Base-by-base conservation (phyloP, 2,888 invertebrate species). In the Cremastinae sp. region DNA sequence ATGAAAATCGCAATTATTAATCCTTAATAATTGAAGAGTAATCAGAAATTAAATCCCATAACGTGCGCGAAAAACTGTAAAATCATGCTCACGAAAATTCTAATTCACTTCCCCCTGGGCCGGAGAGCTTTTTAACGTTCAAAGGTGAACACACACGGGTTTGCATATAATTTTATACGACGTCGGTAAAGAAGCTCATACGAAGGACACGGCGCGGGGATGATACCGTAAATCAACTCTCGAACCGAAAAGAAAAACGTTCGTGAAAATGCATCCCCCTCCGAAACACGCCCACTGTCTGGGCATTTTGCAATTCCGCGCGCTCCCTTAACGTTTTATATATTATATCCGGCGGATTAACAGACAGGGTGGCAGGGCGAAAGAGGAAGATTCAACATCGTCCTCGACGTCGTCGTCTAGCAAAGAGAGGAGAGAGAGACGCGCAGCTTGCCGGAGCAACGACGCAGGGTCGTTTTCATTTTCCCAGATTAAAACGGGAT, bases 401-500 rank as follows among this genome's bases (percentile, higher is more conserved):
- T 70, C 65, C 65, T 71, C 55, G 70, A 62, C 53, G 43, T 51
- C 35, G 49, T 65, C 56, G 56, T 70, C 55, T 56, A 68, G 72
- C 51, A 56, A 51, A 43, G 53, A 58, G 73, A 69, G 59, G 76
- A 73, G 68, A 75, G 70, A 61, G 35, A 43, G 28, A 20, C 28
- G 28, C n/a, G 49, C 43, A 20, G 37, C 12, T 45, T 53, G 41
- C 41, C 45, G 66, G 43, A 64, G 55, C 61, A 55, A 41, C 35
- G 53, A 75, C 39, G 53, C 51, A 69, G 74, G 75, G 78, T 80
- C 83, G 83, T 85, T 86, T 86, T 86, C 85, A 85, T 86, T 87
- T 85, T 84, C 82, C 81, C 82, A 85, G 86, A 86, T 87, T 86
- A 87, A 87, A 86, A 85, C 82, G 82, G 83, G 84, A 87, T 87